Conservation (phyloP, 2,113 vertebrate species). For the Zosterops hypoxanthus region DNA sequence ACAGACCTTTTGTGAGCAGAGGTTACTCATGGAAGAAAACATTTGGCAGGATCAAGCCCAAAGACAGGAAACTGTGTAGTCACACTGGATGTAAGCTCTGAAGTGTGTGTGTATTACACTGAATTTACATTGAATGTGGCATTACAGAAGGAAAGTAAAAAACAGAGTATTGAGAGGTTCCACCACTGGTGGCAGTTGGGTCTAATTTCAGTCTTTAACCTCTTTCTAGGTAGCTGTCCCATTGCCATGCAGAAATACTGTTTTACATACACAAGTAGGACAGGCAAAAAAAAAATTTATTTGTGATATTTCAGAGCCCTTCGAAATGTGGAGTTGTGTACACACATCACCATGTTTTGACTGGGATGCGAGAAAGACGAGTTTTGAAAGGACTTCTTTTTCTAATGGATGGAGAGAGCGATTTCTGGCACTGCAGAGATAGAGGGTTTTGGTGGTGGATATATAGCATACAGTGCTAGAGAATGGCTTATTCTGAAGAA, state of each 20-base stretch:
- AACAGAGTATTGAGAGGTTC: neutral
- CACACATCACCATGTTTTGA: neutral
- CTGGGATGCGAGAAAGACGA: rapidly evolving
- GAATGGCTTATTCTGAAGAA: neutral
- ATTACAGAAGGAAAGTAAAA: neutral
- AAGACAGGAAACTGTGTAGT: neutral
- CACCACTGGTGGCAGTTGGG: neutral
- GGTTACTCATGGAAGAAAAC: neutral
- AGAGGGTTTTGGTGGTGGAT: neutral
- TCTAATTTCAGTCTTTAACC: neutral
- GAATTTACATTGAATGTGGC: neutral
- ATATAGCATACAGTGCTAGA: neutral
- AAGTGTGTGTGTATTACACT: neutral
- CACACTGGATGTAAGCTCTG: neutral
- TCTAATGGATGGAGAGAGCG: neutral
- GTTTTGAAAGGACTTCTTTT: neutral
- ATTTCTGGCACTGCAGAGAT: neutral
- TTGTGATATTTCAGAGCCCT: neutral
- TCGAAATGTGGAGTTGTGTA: neutral
- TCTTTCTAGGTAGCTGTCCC: neutral
- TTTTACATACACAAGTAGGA: neutral
- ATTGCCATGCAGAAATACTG: neutral
- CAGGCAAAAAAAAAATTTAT: too few species aligned
- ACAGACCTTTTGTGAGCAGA: neutral
- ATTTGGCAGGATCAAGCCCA: neutral